Conservation (phyloP, 2,888 invertebrate genomes). For the Aphrophora alni region DNA sequence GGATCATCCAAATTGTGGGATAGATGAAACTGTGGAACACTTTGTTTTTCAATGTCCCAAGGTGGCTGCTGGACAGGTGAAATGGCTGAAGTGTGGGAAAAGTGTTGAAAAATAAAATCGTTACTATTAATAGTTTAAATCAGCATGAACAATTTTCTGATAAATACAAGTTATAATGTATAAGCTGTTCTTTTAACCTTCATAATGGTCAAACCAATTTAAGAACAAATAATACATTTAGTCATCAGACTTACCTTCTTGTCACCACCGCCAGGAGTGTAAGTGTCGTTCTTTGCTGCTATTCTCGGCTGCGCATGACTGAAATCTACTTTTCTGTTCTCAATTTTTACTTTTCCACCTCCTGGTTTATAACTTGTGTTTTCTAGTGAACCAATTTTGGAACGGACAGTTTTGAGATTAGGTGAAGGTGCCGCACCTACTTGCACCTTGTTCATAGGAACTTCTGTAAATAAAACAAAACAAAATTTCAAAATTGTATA, state of each 20-base stretch:
- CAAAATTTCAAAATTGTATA: too few species aligned
- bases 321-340: slow-evolving; percentile 84
- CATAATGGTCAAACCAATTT: too few species aligned
- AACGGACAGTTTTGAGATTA: slow-evolving; percentile 88
- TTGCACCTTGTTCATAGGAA: slow-evolving; percentile 93
- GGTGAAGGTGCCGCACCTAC: slow-evolving; percentile 92
- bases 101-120: background rate
- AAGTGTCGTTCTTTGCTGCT: slow-evolving; percentile 89
- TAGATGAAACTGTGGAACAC: too few species aligned
- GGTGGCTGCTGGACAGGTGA: background rate
- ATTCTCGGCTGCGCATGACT: slow-evolving; percentile 80
- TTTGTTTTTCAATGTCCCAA: background rate
- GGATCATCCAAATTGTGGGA: too few species aligned
- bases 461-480: slow-evolving; percentile 62
- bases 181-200: too few species aligned
- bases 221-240: background rate
- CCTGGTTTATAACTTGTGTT: slow-evolving; percentile 89
- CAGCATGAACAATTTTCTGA: too few species aligned
- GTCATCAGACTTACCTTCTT: slow-evolving; percentile 73
- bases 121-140: background rate
- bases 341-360: slow-evolving; percentile 87
- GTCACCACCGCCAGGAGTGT: slow-evolving; percentile 85
- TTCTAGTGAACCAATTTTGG: slow-evolving; percentile 91
- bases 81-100: background rate
- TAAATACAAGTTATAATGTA: too few species aligned